These are phyloP conservation scores for Catagonus wagneri DNA, from an alignment of 2,113 vertebrate genomes.

Conservation along the genomic window DNA sequence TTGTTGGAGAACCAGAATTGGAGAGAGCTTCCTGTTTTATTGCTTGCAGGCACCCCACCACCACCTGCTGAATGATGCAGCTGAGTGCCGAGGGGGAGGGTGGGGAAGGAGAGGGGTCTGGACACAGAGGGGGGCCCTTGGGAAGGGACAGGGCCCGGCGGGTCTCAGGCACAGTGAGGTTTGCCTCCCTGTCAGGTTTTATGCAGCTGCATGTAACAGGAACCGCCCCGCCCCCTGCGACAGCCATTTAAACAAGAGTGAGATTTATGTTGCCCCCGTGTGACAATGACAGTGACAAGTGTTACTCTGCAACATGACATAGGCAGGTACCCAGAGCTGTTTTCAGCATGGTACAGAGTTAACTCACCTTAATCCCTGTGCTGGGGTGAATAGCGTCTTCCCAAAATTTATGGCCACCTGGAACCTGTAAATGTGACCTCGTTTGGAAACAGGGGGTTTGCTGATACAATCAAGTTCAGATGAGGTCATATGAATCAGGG, in stretches of 20 bases:
- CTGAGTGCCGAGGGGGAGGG: fast-evolving
- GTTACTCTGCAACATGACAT: fast-evolving
- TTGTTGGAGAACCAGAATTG: neutral
- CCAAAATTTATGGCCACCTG: neutral
- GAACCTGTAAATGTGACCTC: neutral
- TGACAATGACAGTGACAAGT: fast-evolving
- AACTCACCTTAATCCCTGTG: fast-evolving
- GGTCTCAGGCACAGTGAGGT: neutral
- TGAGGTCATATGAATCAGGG: neutral
- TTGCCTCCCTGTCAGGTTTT: fast-evolving
- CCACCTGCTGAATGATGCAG: neutral
- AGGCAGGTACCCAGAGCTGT: fast-evolving
- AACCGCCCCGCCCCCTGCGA: neutral
- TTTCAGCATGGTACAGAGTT: fast-evolving
- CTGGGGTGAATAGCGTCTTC: neutral
- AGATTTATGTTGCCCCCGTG: neutral
- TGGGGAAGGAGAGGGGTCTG: fast-evolving
- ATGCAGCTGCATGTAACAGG: neutral
- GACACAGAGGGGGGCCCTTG: neutral
- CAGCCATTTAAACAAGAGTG: too few relatives aligned
- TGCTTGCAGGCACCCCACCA: neutral
- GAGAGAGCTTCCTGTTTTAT: neutral
- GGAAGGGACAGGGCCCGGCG: neutral
- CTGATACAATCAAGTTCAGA: neutral
- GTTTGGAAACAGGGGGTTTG: neutral